These are phyloP conservation scores for Clinocottus analis DNA, from an alignment of 2,113 vertebrate species.

Conservation along the genomic window DNA sequence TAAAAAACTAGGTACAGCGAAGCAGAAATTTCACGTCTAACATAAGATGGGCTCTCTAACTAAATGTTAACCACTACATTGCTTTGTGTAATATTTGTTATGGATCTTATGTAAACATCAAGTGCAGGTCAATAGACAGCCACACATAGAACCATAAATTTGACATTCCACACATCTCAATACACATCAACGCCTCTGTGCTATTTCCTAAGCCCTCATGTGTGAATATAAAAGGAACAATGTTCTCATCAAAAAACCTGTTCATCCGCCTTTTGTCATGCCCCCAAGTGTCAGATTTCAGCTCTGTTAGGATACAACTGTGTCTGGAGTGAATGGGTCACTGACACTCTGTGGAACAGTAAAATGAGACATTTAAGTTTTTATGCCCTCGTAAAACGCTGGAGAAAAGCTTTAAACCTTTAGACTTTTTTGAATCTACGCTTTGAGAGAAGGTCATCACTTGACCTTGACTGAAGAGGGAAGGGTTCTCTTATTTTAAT, in stretches of 20 bases:
- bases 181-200: background rate
- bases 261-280: conserved; percentile 28
- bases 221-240: background rate
- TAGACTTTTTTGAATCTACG: conserved; percentile 35
- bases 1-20: background rate
- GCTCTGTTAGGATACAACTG: background rate
- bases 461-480: conserved; percentile 9
- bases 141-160: background rate
- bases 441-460: background rate
- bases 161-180: no score
- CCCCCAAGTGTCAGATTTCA: conserved; percentile 57
- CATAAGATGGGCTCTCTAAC: background rate
- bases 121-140: background rate
- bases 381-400: conserved; percentile 44
- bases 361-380: background rate
- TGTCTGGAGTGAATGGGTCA: conserved; percentile 25
- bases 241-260: conserved; percentile 25
- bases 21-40: background rate
- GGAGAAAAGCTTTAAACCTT: conserved; percentile 11
- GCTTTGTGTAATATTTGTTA: background rate
- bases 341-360: background rate
- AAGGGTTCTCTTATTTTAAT: background rate
- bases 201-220: background rate
- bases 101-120: background rate
- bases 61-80: background rate